Conservation (phyloP, 2,797 vertebrate genomes). For the Hydrophis major region DNA sequence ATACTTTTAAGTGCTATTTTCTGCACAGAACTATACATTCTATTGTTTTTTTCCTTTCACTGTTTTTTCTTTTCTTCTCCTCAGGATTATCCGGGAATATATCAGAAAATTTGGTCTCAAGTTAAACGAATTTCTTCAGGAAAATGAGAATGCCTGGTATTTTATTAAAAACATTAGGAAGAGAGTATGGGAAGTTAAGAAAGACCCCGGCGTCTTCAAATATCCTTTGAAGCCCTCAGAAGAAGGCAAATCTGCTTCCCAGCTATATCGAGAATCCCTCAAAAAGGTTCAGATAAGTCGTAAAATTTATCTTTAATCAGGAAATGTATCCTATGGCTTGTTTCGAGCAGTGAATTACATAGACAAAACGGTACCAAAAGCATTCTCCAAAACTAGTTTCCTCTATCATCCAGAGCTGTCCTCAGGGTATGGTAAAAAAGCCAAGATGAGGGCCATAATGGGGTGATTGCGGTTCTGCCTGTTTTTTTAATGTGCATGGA, state of each 20-base stretch:
- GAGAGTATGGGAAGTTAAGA: slow-evolving; percentile 67
- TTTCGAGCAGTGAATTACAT: not conserved
- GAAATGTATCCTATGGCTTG: not conserved
- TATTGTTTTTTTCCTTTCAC: not conserved
- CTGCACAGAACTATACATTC: not conserved
- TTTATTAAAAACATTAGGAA: slow-evolving; percentile 69
- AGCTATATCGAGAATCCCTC: slow-evolving; percentile 65
- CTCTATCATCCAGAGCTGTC: not conserved
- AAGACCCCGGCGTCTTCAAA: slow-evolving; percentile 74
- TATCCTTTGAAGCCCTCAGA: slow-evolving; percentile 70
- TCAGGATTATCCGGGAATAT: slow-evolving; percentile 74
- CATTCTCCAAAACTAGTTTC: not conserved
- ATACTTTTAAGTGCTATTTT: not conserved
- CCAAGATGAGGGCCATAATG: not conserved
- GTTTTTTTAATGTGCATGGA: not conserved
- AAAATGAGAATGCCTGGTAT: slow-evolving; percentile 78
- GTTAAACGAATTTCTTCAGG: slow-evolving; percentile 71
- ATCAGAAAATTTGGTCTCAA: slow-evolving; percentile 69
- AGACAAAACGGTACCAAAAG: not conserved
- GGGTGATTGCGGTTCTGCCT: not conserved
- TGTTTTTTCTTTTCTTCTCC: slow-evolving; percentile 1
- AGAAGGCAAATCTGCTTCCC: slow-evolving; percentile 65
- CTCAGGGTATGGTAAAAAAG: not conserved
- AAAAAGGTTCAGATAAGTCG: not conserved
- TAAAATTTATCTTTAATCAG: not conserved